phyloP scores from a whole-genome alignment of 2,888 invertebrate genomes.

The Zygothrica quintamaculata region DNA sequence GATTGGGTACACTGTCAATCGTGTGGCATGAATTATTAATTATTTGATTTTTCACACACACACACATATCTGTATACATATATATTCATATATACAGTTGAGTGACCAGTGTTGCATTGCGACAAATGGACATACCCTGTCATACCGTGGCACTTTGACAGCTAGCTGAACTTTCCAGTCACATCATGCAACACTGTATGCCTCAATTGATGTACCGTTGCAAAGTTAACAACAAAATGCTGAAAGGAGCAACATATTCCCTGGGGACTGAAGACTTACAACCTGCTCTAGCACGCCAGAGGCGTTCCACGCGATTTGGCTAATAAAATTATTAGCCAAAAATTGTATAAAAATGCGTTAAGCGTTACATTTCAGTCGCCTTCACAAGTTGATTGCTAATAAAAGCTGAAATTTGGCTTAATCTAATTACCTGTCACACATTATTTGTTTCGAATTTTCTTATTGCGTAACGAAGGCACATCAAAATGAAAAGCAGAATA shows the following conservation, averaged over 20 bases:
- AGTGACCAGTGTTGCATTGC: constrained; percentile 73
- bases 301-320: not conserved
- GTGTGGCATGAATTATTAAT: constrained; percentile 80
- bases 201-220: constrained; percentile 13
- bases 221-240: no score
- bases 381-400: constrained; percentile 70
- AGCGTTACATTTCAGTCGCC: constrained; percentile 28
- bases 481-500: constrained; percentile 27
- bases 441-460: constrained; percentile 58
- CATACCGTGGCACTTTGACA: constrained; percentile 63
- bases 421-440: constrained; percentile 82
- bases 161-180: constrained; percentile 2
- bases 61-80: constrained; percentile 7
- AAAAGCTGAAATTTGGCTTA: constrained; percentile 81
- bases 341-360: constrained; percentile 35
- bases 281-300: no score
- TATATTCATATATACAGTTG: constrained; percentile 6
- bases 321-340: constrained; percentile 78
- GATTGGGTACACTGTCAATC: constrained; percentile 72
- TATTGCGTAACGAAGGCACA: constrained; percentile 51
- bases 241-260: not conserved
- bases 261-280: no score
- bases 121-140: constrained; percentile 56
- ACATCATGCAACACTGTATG: constrained; percentile 41
- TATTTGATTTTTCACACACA: constrained; percentile 72